These are phyloP conservation scores for Calonectris borealis DNA, from an alignment of 2,113 vertebrate genomes.

Conservation along the genomic window DNA sequence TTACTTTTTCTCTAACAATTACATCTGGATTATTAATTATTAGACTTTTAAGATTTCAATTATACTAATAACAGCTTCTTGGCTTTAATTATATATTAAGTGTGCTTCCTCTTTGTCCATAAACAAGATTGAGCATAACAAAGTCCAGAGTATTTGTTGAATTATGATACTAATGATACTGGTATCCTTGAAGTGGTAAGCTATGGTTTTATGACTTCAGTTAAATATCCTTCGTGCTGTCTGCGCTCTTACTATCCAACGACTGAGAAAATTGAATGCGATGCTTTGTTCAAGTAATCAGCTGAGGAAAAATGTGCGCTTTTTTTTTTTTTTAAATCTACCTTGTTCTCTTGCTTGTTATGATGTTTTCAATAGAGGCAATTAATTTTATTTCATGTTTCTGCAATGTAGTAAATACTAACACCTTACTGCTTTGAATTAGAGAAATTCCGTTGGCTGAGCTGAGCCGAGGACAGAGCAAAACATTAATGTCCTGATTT, in stretches of 20 bases:
- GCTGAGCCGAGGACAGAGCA: neutral
- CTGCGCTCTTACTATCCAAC: neutral
- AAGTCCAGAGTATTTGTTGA: neutral
- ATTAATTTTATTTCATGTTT: neutral
- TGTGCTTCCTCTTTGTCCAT: neutral
- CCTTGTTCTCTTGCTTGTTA: neutral
- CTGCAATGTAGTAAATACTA: neutral
- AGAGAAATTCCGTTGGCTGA: neutral
- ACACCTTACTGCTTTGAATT: neutral
- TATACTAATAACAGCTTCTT: neutral
- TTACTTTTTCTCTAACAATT: neutral
- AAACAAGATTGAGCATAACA: neutral
- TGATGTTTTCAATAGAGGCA: neutral
- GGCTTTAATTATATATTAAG: neutral
- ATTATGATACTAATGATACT: neutral
- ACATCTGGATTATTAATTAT: neutral
- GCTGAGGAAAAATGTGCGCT: rapidly evolving
- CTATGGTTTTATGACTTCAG: neutral
- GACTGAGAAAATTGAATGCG: neutral
- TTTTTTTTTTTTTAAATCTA: neutral
- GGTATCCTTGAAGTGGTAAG: neutral
- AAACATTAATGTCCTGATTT: neutral
- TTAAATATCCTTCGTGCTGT: too few species aligned
- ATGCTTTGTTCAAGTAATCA: neutral
- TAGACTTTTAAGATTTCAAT: neutral